Base-by-base conservation (phyloP, 2,113 vertebrate genomes). In the Dromiciops gliroides region DNA sequence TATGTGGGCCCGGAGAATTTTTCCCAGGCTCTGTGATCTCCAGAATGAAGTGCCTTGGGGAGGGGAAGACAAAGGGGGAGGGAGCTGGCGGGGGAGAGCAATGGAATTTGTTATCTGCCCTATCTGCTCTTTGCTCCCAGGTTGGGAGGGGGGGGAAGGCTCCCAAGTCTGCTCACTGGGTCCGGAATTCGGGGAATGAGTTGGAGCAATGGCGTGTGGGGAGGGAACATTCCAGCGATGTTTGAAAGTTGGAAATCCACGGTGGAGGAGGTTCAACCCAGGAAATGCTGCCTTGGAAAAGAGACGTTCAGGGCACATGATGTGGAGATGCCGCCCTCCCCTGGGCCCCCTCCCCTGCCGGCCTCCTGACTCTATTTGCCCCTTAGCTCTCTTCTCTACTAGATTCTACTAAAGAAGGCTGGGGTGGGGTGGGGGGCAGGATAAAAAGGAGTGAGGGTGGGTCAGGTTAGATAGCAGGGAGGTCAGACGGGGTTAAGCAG, bases 401-500 rank as follows among this genome's bases (percentile, higher is more conserved):
- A 90, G 97, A 95, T 96, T 97, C 97, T 91, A 89, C 97, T 90
- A 95, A 95, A 96, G 89, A 91, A 28, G 95, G 94, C 97, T 53
- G 89, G 97, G 95, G 96, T 3, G 28, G 60, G 37, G 67, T 22
- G 37, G 9, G 3, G 56, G 67, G 16, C 2, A 7, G n/a, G 56
- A 94, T 96, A 96, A 97, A 98, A 97, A 93, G 96, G 52, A 97
- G 96, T 0, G 92, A 93, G 95, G 96, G 95, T 88, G 56, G 96
- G 98, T 96, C 97, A 75, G 97, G 89, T 93, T 96, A 24, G 0
- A 2, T 53, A 75, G 93, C 95, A 52, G 90, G 96, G 95, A 97
- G 98, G 98, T 97, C 98, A 98, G 97, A 97, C 97, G 51, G 96
- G 97, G 97, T 98, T 97, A 95, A 97, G 96, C 97, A 92, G 98